Evolutionary conservation across 1,140 invertebrate species (phyloP).

Genomic region (Bombyx mandarina): DNA sequence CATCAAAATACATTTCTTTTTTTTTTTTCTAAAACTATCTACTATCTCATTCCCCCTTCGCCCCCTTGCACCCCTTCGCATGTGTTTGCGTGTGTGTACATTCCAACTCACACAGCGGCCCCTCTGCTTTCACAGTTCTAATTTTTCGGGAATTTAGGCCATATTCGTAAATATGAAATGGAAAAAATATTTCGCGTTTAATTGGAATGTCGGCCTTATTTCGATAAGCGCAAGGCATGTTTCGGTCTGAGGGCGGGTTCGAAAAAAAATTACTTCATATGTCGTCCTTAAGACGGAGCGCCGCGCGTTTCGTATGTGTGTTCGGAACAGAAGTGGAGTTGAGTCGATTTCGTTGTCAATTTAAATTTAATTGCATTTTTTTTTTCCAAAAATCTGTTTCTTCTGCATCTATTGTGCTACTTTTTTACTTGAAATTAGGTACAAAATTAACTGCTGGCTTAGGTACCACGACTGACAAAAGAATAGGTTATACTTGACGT

Average conservation of each 20-base stretch:
- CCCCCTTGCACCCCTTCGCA: slow-evolving; percentile 11
- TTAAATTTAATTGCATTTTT: slow-evolving; percentile 2
- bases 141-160: slow-evolving; percentile 71
- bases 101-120: slow-evolving; percentile 33
- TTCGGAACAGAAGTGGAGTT: slow-evolving; percentile 31
- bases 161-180: slow-evolving; percentile 72
- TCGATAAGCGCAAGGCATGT: slow-evolving; percentile 19
- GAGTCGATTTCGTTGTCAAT: slow-evolving; percentile 23
- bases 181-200: slow-evolving; percentile 66
- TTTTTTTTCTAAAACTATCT: slow-evolving; percentile 58
- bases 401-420: too few relatives aligned
- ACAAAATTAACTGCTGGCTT: too few relatives aligned
- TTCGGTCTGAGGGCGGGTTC: slow-evolving; percentile 29
- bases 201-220: slow-evolving; percentile 31
- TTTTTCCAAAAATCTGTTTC: too few relatives aligned
- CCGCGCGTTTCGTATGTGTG: slow-evolving; percentile 65
- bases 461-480: too few relatives aligned
- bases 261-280: slow-evolving; percentile 72
- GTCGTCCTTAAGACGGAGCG: slow-evolving; percentile 71
- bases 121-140: slow-evolving; percentile 67
- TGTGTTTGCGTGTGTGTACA: slow-evolving; percentile 36
- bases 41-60: slow-evolving; percentile 33
- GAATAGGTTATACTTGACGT: too few relatives aligned
- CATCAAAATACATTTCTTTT: background rate
- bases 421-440: too few relatives aligned